Evolutionary conservation across 2,888 invertebrate species (phyloP).

Genomic region (Drosophila multiciliata): DNA sequence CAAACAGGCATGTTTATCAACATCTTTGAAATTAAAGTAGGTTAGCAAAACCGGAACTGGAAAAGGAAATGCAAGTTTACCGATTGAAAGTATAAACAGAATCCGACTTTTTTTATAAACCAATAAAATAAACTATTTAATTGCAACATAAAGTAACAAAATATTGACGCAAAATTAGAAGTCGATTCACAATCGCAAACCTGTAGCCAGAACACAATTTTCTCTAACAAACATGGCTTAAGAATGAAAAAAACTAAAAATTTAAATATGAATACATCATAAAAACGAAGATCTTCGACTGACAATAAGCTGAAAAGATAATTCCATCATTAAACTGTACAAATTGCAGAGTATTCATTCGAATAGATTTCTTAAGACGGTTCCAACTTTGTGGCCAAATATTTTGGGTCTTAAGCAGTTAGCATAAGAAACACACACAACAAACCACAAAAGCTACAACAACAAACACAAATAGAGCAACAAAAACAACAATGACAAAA

Average conservation of each 20-base stretch:
- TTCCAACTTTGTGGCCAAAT: conserved; percentile 56
- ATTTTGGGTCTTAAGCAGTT: conserved; percentile 64
- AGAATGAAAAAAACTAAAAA: neutral
- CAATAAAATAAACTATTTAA: neutral
- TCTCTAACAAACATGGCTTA: neutral
- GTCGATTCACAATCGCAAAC: neutral
- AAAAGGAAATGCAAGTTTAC: neutral
- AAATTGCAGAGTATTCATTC: conserved; percentile 24
- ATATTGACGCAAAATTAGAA: neutral
- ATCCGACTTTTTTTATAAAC: neutral
- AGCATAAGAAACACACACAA: conserved; percentile 17
- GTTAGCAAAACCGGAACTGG: neutral
- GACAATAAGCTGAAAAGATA: neutral
- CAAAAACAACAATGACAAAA: conserved; percentile 30
- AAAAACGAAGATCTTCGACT: neutral
- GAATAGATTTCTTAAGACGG: conserved; percentile 14
- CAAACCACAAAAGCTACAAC: conserved; percentile 3
- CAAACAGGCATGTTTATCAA: neutral
- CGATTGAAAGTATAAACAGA: neutral
- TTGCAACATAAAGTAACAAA: too few species aligned
- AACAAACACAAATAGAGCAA: conserved; percentile 20
- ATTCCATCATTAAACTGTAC: neutral
- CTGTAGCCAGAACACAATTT: neutral
- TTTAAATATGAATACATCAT: neutral
- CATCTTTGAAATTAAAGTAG: neutral